A percentile compares a stretch with the other conserved stretches of the same genome.
phyloP scores from a whole-genome alignment of 1,140 invertebrate species.

The Platorchestia sp. region DNA sequence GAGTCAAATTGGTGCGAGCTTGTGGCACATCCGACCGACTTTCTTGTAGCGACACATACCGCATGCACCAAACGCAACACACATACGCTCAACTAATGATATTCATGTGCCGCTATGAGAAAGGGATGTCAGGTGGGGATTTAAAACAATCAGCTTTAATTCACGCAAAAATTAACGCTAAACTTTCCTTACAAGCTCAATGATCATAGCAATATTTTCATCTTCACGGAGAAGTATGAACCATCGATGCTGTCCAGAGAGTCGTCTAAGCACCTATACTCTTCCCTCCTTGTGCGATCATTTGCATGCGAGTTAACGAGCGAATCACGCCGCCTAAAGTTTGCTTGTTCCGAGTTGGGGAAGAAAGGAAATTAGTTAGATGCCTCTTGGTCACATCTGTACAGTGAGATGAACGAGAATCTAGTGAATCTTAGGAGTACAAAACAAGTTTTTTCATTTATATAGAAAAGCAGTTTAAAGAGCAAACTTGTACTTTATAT shows the following conservation, averaged over 20 bases:
- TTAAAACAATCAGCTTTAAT: too few relatives aligned
- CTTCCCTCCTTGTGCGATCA: background rate
- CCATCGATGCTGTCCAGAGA: background rate
- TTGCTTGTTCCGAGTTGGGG: background rate
- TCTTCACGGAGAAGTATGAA: background rate
- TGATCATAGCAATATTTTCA: background rate
- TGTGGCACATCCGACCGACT: too few relatives aligned
- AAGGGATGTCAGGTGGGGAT: too few relatives aligned
- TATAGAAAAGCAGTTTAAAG: background rate
- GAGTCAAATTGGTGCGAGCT: too few relatives aligned
- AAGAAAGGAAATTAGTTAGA: background rate
- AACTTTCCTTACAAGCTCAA: too few relatives aligned
- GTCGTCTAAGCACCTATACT: background rate
- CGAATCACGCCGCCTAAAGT: slow-evolving; percentile 8
- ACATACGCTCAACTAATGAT: too few relatives aligned
- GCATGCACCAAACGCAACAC: too few relatives aligned
- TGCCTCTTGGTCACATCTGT: background rate
- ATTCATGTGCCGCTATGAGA: too few relatives aligned
- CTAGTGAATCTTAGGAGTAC: background rate
- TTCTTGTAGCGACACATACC: too few relatives aligned
- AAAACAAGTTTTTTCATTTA: background rate
- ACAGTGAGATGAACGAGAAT: background rate
- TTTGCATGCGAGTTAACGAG: background rate
- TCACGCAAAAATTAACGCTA: too few relatives aligned
- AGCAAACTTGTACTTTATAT: background rate